phyloP scores from a whole-genome alignment of 2,888 invertebrate species.

The Urechis unicinctus region DNA sequence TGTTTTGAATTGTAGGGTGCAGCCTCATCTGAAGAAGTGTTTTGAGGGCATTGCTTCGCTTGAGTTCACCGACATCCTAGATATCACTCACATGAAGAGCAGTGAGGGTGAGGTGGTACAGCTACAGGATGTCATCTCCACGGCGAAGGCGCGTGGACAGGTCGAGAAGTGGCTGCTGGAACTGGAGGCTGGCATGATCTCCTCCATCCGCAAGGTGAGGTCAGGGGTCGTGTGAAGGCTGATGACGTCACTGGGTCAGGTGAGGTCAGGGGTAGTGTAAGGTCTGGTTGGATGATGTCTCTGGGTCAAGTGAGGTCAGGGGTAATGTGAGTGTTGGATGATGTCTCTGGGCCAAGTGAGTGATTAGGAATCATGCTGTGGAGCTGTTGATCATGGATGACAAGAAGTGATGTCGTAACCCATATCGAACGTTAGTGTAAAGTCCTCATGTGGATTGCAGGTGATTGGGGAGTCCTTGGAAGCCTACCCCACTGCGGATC shows the following conservation, averaged over 20 bases:
- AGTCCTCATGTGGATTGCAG: slow-evolving; percentile 30
- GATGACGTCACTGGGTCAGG: not conserved
- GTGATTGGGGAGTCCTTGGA: slow-evolving; percentile 63
- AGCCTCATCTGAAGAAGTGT: slow-evolving; percentile 53
- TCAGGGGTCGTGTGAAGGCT: slow-evolving; percentile 12
- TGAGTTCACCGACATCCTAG: slow-evolving; percentile 51
- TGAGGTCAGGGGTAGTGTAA: not conserved
- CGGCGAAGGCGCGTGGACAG: slow-evolving; percentile 71
- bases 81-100: slow-evolving; percentile 53
- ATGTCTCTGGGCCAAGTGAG: not conserved
- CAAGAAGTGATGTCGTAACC: too few species aligned
- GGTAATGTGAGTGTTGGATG: not conserved
- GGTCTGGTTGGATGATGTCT: not conserved
- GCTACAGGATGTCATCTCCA: slow-evolving; percentile 48
- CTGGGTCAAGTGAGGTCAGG: too few species aligned
- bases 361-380: not conserved
- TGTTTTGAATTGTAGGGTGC: slow-evolving; percentile 42
- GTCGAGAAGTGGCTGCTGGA: slow-evolving; percentile 94
- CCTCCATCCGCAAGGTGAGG: slow-evolving; percentile 67
- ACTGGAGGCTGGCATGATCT: slow-evolving; percentile 79
- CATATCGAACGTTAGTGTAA: too few species aligned
- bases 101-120: slow-evolving; percentile 51
- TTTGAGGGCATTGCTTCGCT: slow-evolving; percentile 52
- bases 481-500: slow-evolving; percentile 61
- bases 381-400: not conserved